A percentile compares a stretch with the other conserved stretches of the same genome.
These are phyloP conservation scores for Catocala fraxini DNA, from an alignment of 2,888 invertebrate genomes.

Conservation along the genomic window DNA sequence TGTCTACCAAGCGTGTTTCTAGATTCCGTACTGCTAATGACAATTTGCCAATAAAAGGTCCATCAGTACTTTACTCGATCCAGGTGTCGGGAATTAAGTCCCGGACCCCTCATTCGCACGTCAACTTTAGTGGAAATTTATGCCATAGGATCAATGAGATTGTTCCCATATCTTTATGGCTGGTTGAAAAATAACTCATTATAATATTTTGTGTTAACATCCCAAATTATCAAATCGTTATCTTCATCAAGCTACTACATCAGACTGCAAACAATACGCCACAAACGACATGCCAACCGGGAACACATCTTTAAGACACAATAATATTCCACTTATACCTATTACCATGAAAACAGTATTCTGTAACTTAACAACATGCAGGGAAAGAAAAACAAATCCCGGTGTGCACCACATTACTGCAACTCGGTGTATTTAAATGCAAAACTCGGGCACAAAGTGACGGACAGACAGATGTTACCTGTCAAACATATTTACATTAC, in stretches of 20 bases:
- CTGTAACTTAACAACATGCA: conserved; percentile 30
- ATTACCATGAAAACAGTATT: conserved; percentile 16
- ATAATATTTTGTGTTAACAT: too few species aligned
- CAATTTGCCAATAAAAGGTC: too few species aligned
- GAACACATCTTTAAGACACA: neutral
- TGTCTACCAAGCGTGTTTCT: too few species aligned
- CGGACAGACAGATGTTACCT: conserved; percentile 53
- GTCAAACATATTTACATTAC: conserved; percentile 56
- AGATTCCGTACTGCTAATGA: too few species aligned
- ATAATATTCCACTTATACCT: neutral
- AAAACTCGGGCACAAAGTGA: conserved; percentile 55
- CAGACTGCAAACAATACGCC: neutral
- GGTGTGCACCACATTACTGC: conserved; percentile 20
- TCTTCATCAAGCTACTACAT: too few species aligned
- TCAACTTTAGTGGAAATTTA: too few species aligned
- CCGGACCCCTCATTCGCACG: too few species aligned
- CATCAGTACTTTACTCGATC: too few species aligned
- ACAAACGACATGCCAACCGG: neutral
- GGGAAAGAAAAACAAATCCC: conserved; percentile 39
- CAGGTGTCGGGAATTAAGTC: too few species aligned
- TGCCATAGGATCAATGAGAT: too few species aligned
- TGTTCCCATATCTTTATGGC: too few species aligned
- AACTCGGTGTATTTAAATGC: conserved; percentile 58
- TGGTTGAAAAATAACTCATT: neutral
- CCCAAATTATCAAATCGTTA: too few species aligned